These are phyloP conservation scores for Arizona elegans DNA, from an alignment of 2,113 vertebrate species.

Conservation along the genomic window DNA sequence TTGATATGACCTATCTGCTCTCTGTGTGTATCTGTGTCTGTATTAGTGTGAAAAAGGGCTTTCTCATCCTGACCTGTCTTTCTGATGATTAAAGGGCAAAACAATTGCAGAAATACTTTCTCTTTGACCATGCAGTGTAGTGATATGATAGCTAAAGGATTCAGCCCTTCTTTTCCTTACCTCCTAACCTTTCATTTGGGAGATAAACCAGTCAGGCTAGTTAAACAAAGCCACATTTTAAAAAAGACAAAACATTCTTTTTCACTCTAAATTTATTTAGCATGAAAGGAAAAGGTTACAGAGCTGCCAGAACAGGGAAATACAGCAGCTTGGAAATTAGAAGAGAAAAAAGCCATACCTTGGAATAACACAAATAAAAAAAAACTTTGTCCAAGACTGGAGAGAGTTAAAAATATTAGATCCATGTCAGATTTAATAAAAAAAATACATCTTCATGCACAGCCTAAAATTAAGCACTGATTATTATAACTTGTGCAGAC, in stretches of 20 bases:
- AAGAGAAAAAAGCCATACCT: not conserved
- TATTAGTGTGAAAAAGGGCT: not conserved
- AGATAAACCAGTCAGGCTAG: not conserved
- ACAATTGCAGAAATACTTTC: not conserved
- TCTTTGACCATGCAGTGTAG: not conserved
- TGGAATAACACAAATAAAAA: too few relatives aligned
- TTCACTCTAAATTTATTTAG: not conserved
- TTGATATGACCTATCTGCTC: not conserved
- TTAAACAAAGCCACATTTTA: not conserved
- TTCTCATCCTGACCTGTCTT: not conserved
- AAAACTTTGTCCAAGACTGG: not conserved
- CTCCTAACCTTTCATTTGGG: not conserved
- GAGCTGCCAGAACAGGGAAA: not conserved
- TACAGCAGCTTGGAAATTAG: not conserved
- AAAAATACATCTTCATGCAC: not conserved
- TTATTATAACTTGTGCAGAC: not conserved
- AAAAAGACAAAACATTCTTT: not conserved
- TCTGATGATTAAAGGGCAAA: not conserved
- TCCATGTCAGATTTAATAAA: not conserved
- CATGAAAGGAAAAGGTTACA: not conserved
- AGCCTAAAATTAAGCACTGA: not conserved
- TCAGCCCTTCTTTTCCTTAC: not conserved
- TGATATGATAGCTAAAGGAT: not conserved
- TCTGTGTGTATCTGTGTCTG: not conserved
- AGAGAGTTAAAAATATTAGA: not conserved